A percentile compares a stretch with the other conserved stretches of the same genome.
Conservation (phyloP, 2,888 invertebrate species). For the Drosophila kuntzei region DNA sequence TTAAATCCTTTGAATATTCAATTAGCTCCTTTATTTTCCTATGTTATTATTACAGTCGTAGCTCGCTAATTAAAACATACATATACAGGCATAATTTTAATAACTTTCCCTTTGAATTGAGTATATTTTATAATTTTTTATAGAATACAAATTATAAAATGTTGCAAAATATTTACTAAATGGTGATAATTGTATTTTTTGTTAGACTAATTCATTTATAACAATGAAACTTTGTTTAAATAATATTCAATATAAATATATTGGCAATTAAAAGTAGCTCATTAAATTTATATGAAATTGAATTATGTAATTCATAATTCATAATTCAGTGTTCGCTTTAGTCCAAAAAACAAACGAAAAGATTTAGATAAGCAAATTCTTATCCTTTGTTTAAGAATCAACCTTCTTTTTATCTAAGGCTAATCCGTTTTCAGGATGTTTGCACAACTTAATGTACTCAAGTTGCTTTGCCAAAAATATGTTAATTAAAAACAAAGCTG, state of each 20-base stretch:
- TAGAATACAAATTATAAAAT: background rate
- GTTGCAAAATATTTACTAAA: background rate
- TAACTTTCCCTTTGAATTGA: background rate
- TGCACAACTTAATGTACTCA: background rate
- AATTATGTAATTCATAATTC: too few species aligned
- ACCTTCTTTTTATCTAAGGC: background rate
- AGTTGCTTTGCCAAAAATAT: background rate
- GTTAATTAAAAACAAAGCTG: constrained; percentile 1
- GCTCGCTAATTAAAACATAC: background rate
- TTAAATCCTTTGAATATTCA: constrained; percentile 6
- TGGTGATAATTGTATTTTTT: background rate
- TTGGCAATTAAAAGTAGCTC: background rate
- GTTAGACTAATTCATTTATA: background rate
- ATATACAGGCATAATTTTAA: background rate
- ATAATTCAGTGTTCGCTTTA: background rate
- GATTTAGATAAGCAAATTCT: background rate
- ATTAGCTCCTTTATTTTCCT: background rate
- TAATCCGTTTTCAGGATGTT: background rate
- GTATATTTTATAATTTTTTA: background rate
- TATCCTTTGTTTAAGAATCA: background rate
- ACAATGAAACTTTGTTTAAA: background rate
- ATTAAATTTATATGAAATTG: background rate
- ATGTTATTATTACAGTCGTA: background rate
- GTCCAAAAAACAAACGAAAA: background rate
- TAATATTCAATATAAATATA: background rate